phyloP scores from a whole-genome alignment of 2,113 vertebrate species.

The Myxocyprinus asiaticus region DNA sequence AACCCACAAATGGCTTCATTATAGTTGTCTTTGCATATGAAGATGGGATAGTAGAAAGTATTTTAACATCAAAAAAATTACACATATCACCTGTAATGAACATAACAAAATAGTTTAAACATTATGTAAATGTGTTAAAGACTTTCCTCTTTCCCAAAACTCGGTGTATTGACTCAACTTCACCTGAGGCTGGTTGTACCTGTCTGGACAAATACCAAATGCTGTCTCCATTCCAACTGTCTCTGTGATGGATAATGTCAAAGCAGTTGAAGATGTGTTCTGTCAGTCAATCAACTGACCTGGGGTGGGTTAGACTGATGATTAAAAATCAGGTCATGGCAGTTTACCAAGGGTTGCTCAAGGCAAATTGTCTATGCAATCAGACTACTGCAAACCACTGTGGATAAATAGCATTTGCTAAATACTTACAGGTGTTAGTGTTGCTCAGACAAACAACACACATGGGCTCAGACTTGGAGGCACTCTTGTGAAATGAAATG shows the following conservation, averaged over 20 bases:
- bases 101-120: too few relatives aligned
- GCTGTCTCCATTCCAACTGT: background rate
- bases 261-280: background rate
- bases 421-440: background rate
- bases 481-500: constrained; percentile 16
- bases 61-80: too few relatives aligned
- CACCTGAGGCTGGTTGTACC: background rate
- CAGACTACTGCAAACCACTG: background rate
- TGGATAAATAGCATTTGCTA: background rate
- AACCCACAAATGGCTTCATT: too few relatives aligned
- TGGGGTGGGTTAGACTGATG: background rate
- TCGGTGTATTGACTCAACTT: background rate
- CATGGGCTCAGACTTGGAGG: constrained; percentile 1
- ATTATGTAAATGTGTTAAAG: background rate
- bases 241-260: background rate
- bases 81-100: too few relatives aligned
- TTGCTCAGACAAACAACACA: background rate
- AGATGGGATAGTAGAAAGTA: too few relatives aligned
- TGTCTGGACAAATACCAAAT: background rate
- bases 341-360: background rate
- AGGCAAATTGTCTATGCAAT: background rate
- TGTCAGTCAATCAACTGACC: background rate
- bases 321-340: background rate
- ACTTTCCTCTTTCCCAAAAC: background rate
- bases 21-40: too few relatives aligned